Base-by-base conservation (phyloP, 1,140 invertebrate species). In the Drosophila seguyi region DNA sequence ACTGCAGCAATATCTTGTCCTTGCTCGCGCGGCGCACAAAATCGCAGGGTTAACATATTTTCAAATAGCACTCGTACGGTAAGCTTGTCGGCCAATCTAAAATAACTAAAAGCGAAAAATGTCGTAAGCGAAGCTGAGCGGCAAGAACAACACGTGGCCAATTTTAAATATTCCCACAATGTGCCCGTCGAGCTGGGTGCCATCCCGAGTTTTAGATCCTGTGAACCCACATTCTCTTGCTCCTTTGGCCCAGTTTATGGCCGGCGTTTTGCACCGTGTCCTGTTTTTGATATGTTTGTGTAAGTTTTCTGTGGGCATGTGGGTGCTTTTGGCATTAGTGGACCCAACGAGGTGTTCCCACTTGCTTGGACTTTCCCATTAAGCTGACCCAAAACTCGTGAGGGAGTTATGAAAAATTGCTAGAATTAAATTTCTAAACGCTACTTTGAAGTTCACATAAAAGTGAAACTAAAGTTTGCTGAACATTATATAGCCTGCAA, bases 111-210 rank as follows among this genome's bases (percentile, higher is more conserved):
- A 59, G 66, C 68, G 22, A 27, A 72, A 72, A 72, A 72, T 72
- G 52, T 72, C 61, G 62, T 69, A 69, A 44, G 47, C 61, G 6
- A 36, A 29, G 66, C 47, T 67, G 61, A 42, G 61, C 47, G 25
- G n/a, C 44, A 58, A 34, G 29, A 58, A 74, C 47, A 78, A 68
- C 69, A 75, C 66, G 75, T 87, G 76, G 77, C 68, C 68, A 69
- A 53, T 83, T 88, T 87, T 69, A 75, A 83, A 86, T 79, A 87
- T 87, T 88, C 84, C 66, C 79, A 82, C 79, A 79, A 67, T 79
- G 69, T 47, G 57, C 34, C 63, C 52, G 42, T 71, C 52, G 65
- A 71, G 68, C 68, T 58, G 48, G 42, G 41, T n/a, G 20, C 50
- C 34, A 29, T 68, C n/a, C 39, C 22, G 38, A 29, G 42, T 22